These are phyloP conservation scores for Pantelozetes paolii DNA, from an alignment of 2,888 invertebrate genomes.

Conservation along the genomic window DNA sequence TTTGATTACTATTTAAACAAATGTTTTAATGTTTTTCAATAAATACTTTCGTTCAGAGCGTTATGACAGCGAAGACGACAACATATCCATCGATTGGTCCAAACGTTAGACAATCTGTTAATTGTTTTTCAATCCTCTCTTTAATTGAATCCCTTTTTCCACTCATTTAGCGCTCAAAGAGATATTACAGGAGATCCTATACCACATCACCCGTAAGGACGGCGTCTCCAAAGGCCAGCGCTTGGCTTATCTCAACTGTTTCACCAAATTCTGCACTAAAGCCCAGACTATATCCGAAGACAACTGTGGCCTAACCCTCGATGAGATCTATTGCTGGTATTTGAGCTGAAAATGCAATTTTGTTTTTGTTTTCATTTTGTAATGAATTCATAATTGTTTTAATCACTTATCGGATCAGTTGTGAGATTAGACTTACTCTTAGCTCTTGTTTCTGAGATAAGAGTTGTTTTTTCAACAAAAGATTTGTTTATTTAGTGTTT, in stretches of 20 bases:
- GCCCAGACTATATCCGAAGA: conserved; percentile 7
- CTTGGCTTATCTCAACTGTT: conserved; percentile 78
- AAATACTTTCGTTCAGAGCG: conserved; percentile 45
- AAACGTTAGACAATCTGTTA: conserved; percentile 45
- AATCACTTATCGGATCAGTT: too few species aligned
- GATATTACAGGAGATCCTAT: conserved; percentile 61
- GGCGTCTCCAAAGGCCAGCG: conserved; percentile 70
- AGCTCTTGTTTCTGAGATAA: too few species aligned
- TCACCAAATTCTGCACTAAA: conserved; percentile 67
- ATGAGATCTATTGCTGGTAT: conserved; percentile 78
- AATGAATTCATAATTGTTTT: too few species aligned
- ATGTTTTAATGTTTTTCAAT: conserved; percentile 29
- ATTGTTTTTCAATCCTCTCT: conserved; percentile 31
- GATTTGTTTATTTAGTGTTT: background rate
- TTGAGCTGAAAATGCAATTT: background rate
- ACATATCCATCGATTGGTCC: conserved; percentile 46
- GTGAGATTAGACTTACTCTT: too few species aligned
- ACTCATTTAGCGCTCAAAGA: conserved; percentile 56
- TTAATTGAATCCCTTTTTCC: conserved; percentile 30
- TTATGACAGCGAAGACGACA: conserved; percentile 48
- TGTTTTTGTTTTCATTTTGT: background rate
- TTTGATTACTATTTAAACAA: background rate
- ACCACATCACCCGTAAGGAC: conserved; percentile 61
- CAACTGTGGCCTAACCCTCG: conserved; percentile 67
- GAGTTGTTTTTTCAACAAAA: too few species aligned